Conservation (phyloP, 1,140 invertebrate genomes). For the Asbolus verrucosus region DNA sequence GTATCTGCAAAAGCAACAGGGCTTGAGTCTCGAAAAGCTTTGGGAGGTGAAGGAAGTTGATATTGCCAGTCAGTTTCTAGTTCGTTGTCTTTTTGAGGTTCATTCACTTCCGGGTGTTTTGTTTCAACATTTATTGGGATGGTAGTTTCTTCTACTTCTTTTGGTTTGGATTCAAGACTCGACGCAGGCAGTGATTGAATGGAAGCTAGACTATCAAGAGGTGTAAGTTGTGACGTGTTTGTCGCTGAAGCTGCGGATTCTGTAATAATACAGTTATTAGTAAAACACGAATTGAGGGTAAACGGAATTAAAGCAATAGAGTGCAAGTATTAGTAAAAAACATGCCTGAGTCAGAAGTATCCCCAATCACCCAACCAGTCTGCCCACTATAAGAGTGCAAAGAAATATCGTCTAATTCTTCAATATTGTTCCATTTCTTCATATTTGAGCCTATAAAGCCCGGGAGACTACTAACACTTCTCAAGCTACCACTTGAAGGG, state of each 20-base stretch:
- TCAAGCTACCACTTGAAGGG: conserved; percentile 52
- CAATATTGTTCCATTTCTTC: conserved; percentile 60
- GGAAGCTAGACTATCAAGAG: conserved; percentile 1
- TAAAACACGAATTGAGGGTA: neutral
- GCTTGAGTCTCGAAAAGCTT: conserved; percentile 70
- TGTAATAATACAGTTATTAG: neutral
- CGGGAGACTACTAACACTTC: conserved; percentile 54
- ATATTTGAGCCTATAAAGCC: conserved; percentile 54
- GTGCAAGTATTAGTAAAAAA: conserved; percentile 46
- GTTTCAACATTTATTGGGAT: neutral
- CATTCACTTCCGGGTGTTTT: conserved; percentile 14
- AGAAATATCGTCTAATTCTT: conserved; percentile 58
- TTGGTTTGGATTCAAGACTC: neutral
- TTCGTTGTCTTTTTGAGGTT: conserved; percentile 2
- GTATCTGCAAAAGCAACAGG: conserved; percentile 59
- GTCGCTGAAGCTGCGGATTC: conserved; percentile 10
- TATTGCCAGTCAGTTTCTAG: conserved; percentile 71
- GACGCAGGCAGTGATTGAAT: conserved; percentile 1
- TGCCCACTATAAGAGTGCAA: conserved; percentile 46
- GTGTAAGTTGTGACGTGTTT: neutral
- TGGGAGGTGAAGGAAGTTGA: conserved; percentile 73
- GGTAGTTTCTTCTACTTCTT: conserved; percentile 20
- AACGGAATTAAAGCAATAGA: neutral
- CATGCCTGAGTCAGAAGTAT: conserved; percentile 62
- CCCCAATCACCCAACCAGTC: conserved; percentile 58